These are phyloP conservation scores for Clavelina lepadiformis DNA, from an alignment of 23 tunicate species.

Conservation along the genomic window DNA sequence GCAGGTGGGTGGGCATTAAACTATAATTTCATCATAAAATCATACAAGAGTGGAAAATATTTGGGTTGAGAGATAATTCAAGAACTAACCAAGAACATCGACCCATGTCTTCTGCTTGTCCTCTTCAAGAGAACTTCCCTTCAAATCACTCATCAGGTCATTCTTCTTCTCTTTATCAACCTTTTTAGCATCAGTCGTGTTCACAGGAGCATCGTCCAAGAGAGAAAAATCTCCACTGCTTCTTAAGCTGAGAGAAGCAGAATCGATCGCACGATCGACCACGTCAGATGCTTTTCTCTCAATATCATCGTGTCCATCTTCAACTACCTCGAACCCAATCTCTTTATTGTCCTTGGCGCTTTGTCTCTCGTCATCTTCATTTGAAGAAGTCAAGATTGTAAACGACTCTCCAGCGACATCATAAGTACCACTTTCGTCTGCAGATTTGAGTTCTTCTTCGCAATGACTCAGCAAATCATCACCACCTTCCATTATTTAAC, in stretches of 20 bases:
- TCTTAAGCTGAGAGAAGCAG: conserved; percentile 17
- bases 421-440: too few relatives aligned
- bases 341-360: too few relatives aligned
- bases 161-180: too few relatives aligned
- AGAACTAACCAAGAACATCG: background rate
- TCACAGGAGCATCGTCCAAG: conserved; percentile 8
- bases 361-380: conserved; percentile 5
- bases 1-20: too few relatives aligned
- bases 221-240: conserved; percentile 27
- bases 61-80: background rate
- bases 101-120: background rate
- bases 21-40: too few relatives aligned
- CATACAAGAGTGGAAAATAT: background rate
- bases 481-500: too few relatives aligned
- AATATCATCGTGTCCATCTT: background rate
- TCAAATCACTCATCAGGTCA: background rate
- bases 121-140: background rate
- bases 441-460: too few relatives aligned
- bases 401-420: too few relatives aligned
- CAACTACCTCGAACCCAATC: background rate
- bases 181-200: too few relatives aligned
- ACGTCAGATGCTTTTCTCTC: conserved; percentile 12
- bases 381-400: background rate
- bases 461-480: too few relatives aligned
- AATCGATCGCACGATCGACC: conserved; percentile 20